phyloP scores from a whole-genome alignment of 30 jellyfish, hydroid and myxozoan species.

The Chrysaora quinquecirrha region DNA sequence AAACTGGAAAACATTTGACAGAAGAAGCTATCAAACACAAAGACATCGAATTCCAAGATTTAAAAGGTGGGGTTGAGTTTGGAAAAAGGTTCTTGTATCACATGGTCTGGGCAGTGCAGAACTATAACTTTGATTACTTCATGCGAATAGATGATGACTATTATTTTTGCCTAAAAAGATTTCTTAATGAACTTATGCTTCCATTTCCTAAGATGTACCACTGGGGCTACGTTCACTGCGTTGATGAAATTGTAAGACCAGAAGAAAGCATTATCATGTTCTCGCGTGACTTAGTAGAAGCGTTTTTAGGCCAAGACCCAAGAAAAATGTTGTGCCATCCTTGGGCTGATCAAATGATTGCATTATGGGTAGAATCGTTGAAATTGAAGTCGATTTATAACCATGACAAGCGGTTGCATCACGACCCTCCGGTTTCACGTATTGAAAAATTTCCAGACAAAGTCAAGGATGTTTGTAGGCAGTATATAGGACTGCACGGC shows the following conservation, averaged over 20 bases:
- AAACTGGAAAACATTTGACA: too few relatives aligned
- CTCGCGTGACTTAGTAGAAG: conserved; percentile 75
- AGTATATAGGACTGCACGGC: conserved; percentile 86
- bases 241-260: conserved; percentile 69
- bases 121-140: conserved; percentile 81
- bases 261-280: conserved; percentile 81
- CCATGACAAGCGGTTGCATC: conserved; percentile 77
- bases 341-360: conserved; percentile 92
- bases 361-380: conserved; percentile 77
- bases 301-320: conserved; percentile 73
- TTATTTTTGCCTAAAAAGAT: conserved; percentile 67
- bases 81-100: conserved; percentile 87
- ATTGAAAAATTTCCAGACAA: background rate
- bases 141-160: conserved; percentile 87
- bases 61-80: conserved; percentile 80
- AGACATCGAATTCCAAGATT: conserved; percentile 71
- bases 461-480: conserved; percentile 52
- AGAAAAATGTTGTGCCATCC: conserved; percentile 73
- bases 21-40: conserved; percentile 42
- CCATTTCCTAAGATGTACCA: conserved; percentile 48
- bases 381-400: conserved; percentile 29
- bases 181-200: conserved; percentile 63
- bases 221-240: conserved; percentile 90
- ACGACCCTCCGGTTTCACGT: conserved; percentile 61
- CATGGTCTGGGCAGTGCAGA: conserved; percentile 87